Evolutionary conservation across 2,888 invertebrate species (phyloP).

Genomic region (Drosophila suboccidentalis): DNA sequence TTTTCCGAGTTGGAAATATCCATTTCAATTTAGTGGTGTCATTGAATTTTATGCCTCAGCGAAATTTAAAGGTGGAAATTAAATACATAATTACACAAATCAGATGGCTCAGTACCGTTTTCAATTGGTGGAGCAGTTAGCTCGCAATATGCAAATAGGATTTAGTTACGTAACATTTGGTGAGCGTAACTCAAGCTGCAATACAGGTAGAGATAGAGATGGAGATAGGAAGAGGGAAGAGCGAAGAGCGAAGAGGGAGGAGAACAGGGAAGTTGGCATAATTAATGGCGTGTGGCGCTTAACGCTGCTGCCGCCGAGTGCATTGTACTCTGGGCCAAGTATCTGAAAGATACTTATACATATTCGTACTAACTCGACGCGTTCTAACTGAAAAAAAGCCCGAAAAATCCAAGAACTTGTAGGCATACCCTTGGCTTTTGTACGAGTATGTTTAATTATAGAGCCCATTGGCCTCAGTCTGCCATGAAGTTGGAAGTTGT

Average conservation of each 20-base stretch:
- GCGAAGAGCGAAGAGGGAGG: background rate
- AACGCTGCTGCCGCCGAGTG: conserved; percentile 59
- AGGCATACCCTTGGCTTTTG: conserved; percentile 46
- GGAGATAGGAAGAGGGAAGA: background rate
- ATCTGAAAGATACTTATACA: conserved; percentile 14
- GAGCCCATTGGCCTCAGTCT: conserved; percentile 53
- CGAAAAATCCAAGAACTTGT: conserved; percentile 32
- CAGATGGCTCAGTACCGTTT: conserved; percentile 53
- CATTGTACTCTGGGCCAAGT: conserved; percentile 64
- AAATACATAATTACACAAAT: conserved; percentile 64
- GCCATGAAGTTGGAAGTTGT: conserved; percentile 33
- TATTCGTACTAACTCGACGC: conserved; percentile 16
- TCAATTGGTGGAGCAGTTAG: conserved; percentile 1
- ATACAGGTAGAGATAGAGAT: background rate
- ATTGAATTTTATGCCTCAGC: conserved; percentile 73
- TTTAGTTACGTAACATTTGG: conserved; percentile 30
- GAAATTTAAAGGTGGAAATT: conserved; percentile 51
- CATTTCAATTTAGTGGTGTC: conserved; percentile 69
- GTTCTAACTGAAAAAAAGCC: conserved; percentile 66
- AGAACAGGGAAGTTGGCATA: conserved; percentile 54
- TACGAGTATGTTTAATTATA: conserved; percentile 68
- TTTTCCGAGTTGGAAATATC: conserved; percentile 29
- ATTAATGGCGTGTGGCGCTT: conserved; percentile 80
- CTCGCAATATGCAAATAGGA: conserved; percentile 26
- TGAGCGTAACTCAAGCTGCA: conserved; percentile 10